Base-by-base conservation (phyloP, 2,113 vertebrate genomes). In the Motacilla tschutschensis region DNA sequence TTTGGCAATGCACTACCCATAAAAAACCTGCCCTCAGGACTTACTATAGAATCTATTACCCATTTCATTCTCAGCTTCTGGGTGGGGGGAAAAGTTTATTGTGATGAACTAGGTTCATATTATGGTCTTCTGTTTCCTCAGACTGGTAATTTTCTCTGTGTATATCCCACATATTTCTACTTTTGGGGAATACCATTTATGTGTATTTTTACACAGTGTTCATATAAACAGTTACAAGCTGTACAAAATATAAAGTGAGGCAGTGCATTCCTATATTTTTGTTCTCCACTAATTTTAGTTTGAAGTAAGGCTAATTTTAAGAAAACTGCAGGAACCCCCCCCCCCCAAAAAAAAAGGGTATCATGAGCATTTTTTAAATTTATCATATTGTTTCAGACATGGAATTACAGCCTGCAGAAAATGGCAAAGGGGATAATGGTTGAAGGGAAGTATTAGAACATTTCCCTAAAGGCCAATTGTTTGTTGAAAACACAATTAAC, bases 81-180 rank as follows among this genome's bases (percentile, higher is more conserved):
- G 74, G 79, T 26, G 18, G 88, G 55, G 78, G 48, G 8, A 55
- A 70, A 87, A 76, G 74, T 91, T 94, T 88, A 89, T 82, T 55
- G 82, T 89, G 86, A 78, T 91, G 84, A 93, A 91, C 67, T 87
- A 74, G 43, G 83, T 92, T 91, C 80, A 82, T 83, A 85, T 93
- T 93, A 78, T 60, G 67, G 76, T 65, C 85, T 91, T 86, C 78
- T 88, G 83, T 86, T 95, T 88, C 73, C 65, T 88, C 91, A 85
- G 62, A 93, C 62, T 87, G 76, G 85, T 91, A 81, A 80, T 90
- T 86, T 92, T 87, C 73, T 79, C 78, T 72, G 81, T 73, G 77
- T 57, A 66, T 83, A 87, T 85, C 88, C 31, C 90, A 73, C 59
- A 67, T 92, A 93, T 87, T 94, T 94, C 80, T 80, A 12, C 85